phyloP scores from a whole-genome alignment of 1,140 invertebrate genomes.

The Drosophila lacertosa region DNA sequence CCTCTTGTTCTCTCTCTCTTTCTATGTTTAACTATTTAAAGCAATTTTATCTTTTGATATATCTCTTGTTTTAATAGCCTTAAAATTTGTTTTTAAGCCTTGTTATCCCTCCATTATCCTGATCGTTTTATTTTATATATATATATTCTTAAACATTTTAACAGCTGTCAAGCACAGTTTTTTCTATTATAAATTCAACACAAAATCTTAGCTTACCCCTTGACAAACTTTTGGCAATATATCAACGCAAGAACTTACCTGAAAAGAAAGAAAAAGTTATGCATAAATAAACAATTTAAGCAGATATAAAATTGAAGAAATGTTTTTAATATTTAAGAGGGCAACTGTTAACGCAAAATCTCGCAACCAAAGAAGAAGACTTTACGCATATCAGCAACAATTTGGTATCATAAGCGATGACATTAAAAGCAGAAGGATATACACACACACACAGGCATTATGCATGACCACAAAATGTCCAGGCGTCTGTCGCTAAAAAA shows the following conservation, averaged over 20 bases:
- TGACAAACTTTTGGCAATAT: not conserved
- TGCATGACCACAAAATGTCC: slow-evolving; percentile 33
- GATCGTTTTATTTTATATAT: too few species aligned
- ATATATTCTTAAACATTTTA: too few species aligned
- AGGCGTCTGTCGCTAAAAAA: slow-evolving; percentile 10
- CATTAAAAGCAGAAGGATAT: slow-evolving; percentile 41
- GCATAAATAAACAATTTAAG: not conserved
- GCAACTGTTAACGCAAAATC: not conserved
- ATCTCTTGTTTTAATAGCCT: too few species aligned
- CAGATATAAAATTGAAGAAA: not conserved
- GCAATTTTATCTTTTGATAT: too few species aligned
- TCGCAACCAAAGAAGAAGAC: slow-evolving; percentile 5
- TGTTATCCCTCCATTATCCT: too few species aligned
- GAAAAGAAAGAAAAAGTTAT: slow-evolving; percentile 26
- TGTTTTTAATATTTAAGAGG: not conserved
- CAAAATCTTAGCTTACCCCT: not conserved
- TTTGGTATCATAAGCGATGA: slow-evolving; percentile 64
- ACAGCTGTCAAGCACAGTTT: not conserved
- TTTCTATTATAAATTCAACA: not conserved
- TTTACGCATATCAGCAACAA: slow-evolving; percentile 63
- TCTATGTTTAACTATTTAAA: too few species aligned
- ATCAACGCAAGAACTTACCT: slow-evolving; percentile 48
- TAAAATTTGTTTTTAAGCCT: too few species aligned
- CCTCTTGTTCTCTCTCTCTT: too few species aligned
- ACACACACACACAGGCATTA: slow-evolving; percentile 24